Base-by-base conservation (phyloP, 2,113 vertebrate species). In the Pterocles burchelli region DNA sequence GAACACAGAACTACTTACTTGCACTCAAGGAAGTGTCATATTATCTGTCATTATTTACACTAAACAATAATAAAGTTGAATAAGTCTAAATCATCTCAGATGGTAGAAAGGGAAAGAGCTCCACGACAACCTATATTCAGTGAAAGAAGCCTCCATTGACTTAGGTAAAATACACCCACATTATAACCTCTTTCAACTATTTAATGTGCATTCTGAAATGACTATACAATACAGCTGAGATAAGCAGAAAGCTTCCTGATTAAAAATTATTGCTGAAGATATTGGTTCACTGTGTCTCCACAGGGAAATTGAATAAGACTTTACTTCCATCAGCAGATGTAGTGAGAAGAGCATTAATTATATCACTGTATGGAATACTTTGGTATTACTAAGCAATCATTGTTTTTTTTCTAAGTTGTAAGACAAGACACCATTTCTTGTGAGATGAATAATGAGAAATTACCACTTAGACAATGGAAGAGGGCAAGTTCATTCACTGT, bases 241-340 rank as follows among this genome's bases (percentile, higher is more conserved):
- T 70, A 96, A 96, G 96, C 88, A 97, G 80, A 97, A 97, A 95
- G 62, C 51, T 80, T 92, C 52, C 63, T 93, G 79, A 72, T 80
- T 95, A 96, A 96, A 96, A 97, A 87, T 94, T 93, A 96, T 66
- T 85, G 90, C 73, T n/a, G 18, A 90, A 96, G 58, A 68, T 80
- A 72, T 28, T 83, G 73, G 89, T 94, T 97, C 86, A 48, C 58
- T 90, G 26, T 77, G 63, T 59, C 88, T 88, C 78, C 54, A 72
- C 48, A 29, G 89, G 57, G 62, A 88, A 97, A 90, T 45, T 91
- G 94, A 97, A 54, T 89, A 88, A 96, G 78, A 81, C 76, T 77
- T 91, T 94, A 96, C 87, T 94, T 97, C 90, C 86, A 95, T 96
- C 91, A 97, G 92, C 67, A 96, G 63, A 96, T 94, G 91, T 88